These are phyloP conservation scores for Theristus sp. DNA, from an alignment of 2,888 invertebrate genomes.

Conservation along the genomic window DNA sequence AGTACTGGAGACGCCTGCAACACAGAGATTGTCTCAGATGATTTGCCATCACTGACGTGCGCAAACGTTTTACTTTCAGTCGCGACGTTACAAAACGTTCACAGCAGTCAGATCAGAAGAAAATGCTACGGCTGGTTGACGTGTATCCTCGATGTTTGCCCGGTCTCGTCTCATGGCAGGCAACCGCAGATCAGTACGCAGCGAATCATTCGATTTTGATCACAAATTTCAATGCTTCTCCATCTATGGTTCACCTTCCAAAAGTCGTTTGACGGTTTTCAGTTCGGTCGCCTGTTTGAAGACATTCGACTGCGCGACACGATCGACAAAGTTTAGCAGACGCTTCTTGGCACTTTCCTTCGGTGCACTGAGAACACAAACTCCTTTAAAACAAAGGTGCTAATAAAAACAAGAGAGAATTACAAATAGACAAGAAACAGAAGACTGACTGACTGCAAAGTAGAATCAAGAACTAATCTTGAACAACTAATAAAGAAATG, in stretches of 20 bases:
- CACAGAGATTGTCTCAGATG: background rate
- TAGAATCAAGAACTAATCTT: no score
- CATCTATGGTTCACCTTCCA: no score
- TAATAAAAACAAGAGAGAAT: background rate
- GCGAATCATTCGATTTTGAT: no score
- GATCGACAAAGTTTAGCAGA: constrained; percentile 60
- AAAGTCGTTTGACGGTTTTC: constrained; percentile 63
- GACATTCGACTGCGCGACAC: constrained; percentile 61
- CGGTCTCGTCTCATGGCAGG: no score
- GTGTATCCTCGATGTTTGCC: background rate
- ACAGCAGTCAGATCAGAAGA: background rate
- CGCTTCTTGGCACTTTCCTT: constrained; percentile 39
- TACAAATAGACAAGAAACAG: background rate
- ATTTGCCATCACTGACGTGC: background rate
- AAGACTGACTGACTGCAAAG: no score
- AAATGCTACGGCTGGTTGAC: background rate
- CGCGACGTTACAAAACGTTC: background rate
- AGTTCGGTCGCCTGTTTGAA: constrained; percentile 66
- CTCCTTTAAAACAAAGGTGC: constrained; percentile 11
- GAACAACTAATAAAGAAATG: background rate
- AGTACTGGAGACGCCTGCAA: constrained; percentile 54
- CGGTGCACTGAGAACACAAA: background rate
- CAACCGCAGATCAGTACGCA: no score
- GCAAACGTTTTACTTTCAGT: no score
- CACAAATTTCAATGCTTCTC: no score